These are phyloP conservation scores for Metalampra italica DNA, from an alignment of 2,888 invertebrate species.

Conservation along the genomic window DNA sequence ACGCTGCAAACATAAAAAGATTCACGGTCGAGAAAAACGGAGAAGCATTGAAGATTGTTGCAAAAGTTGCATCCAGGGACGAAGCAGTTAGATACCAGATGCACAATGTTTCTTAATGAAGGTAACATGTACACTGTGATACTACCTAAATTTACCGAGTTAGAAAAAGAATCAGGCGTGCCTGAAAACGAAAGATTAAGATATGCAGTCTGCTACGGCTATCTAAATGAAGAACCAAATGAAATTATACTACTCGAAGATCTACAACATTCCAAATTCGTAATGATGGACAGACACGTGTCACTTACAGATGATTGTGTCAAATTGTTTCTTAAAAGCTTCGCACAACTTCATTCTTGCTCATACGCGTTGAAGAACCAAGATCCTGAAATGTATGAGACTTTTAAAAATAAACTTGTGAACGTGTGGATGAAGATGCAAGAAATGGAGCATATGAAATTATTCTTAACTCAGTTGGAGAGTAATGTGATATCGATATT, in stretches of 20 bases:
- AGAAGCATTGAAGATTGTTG: conserved; percentile 27
- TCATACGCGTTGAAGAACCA: conserved; percentile 31
- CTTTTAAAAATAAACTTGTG: conserved; percentile 14
- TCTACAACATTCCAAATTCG: conserved; percentile 21
- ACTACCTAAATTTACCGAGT: conserved; percentile 28
- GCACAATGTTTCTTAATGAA: conserved; percentile 29
- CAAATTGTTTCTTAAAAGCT: conserved; percentile 26
- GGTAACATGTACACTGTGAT: conserved; percentile 30
- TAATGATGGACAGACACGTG: conserved; percentile 30
- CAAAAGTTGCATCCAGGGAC: conserved; percentile 29
- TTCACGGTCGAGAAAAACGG: conserved; percentile 27
- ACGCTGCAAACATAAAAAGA: conserved; percentile 27
- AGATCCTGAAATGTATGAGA: conserved; percentile 23
- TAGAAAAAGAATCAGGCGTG: conserved; percentile 24
- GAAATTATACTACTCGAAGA: conserved; percentile 45
- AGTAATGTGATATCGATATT: neutral
- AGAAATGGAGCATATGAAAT: neutral
- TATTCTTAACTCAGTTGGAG: conserved; percentile 7
- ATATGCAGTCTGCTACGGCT: conserved; percentile 35
- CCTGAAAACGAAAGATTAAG: conserved; percentile 26
- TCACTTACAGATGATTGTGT: conserved; percentile 11
- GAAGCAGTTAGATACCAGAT: conserved; percentile 16
- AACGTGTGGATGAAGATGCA: conserved; percentile 13
- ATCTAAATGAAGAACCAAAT: conserved; percentile 21
- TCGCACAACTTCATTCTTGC: conserved; percentile 32